These are phyloP conservation scores for Melanogrammus aeglefinus DNA, from an alignment of 2,797 vertebrate species.

Conservation along the genomic window DNA sequence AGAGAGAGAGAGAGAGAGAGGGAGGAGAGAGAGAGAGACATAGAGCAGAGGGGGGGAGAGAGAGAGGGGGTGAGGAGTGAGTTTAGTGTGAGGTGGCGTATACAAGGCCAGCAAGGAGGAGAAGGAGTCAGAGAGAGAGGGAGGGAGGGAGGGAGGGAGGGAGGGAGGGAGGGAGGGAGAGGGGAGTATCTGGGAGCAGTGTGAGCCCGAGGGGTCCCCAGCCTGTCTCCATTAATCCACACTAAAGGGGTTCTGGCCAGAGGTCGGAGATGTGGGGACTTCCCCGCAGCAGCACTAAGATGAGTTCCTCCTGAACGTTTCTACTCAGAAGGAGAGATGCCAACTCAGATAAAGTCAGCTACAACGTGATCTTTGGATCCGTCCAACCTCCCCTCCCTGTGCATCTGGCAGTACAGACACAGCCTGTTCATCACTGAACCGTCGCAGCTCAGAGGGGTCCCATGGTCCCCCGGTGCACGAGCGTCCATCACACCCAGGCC, in stretches of 20 bases:
- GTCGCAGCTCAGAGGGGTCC: neutral
- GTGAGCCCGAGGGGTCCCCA: conserved; percentile 51
- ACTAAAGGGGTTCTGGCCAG: conserved; percentile 28
- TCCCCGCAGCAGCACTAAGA: conserved; percentile 35
- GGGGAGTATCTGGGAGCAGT: conserved; percentile 50
- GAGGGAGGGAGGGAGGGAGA: too few relatives aligned
- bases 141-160: conserved; percentile 33
- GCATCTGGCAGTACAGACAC: neutral
- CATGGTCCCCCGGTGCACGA: neutral
- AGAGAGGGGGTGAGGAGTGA: too few relatives aligned
- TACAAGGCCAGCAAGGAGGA: conserved; percentile 62
- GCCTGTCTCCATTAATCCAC: conserved; percentile 55
- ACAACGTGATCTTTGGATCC: neutral
- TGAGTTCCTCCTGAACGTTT: conserved; percentile 34
- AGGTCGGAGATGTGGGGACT: conserved; percentile 37
- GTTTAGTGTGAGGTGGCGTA: conserved; percentile 49
- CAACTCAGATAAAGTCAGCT: conserved; percentile 35
- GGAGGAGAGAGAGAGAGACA: neutral
- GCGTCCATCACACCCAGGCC: neutral
- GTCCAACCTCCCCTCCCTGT: neutral
- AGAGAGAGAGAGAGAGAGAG: conserved; percentile 2
- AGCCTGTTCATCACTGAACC: neutral
- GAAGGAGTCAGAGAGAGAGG: conserved; percentile 22
- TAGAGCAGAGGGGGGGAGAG: too few relatives aligned
- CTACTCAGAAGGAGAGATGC: conserved; percentile 4